Conservation (phyloP, 2,888 invertebrate species). For the Hirtodrosophila alboralis region DNA sequence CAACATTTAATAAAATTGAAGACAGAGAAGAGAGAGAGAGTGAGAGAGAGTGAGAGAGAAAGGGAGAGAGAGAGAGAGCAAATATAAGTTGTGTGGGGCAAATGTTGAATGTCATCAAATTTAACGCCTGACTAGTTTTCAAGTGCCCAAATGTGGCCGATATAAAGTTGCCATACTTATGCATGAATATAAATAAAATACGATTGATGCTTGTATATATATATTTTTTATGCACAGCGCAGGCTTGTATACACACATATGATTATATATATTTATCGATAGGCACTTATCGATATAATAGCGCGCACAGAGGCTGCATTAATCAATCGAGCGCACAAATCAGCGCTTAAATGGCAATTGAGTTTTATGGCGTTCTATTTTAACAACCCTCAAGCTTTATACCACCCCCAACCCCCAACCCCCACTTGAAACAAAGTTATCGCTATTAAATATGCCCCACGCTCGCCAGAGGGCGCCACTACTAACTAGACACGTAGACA, state of each 20-base stretch:
- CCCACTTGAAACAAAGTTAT: too few species aligned
- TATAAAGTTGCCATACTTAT: constrained; percentile 16
- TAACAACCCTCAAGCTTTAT: background rate
- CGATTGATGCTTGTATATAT: constrained; percentile 9
- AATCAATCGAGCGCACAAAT: constrained; percentile 69
- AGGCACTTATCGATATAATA: constrained; percentile 41
- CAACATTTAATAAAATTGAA: constrained; percentile 48
- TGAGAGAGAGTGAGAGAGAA: background rate
- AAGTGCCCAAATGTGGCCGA: constrained; percentile 50
- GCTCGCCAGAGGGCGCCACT: constrained; percentile 41
- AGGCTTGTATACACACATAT: background rate
- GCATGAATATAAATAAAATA: constrained; percentile 39
- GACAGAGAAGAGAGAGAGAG: constrained; percentile 8
- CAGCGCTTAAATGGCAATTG: constrained; percentile 66
- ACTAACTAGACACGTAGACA: constrained; percentile 31
- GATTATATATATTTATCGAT: constrained; percentile 41
- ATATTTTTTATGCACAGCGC: background rate
- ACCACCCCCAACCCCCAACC: background rate
- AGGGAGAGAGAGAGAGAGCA: constrained; percentile 1
- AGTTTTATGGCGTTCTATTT: constrained; percentile 51
- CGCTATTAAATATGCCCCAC: background rate
- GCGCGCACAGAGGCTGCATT: constrained; percentile 31
- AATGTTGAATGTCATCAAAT: constrained; percentile 68
- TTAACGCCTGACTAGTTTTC: constrained; percentile 63
- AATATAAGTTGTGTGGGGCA: constrained; percentile 26